Evolutionary conservation across 2,113 vertebrate species (phyloP), one percentile per base, ranked within the genome.

Genomic region (Bagarius yarrelli): DNA sequence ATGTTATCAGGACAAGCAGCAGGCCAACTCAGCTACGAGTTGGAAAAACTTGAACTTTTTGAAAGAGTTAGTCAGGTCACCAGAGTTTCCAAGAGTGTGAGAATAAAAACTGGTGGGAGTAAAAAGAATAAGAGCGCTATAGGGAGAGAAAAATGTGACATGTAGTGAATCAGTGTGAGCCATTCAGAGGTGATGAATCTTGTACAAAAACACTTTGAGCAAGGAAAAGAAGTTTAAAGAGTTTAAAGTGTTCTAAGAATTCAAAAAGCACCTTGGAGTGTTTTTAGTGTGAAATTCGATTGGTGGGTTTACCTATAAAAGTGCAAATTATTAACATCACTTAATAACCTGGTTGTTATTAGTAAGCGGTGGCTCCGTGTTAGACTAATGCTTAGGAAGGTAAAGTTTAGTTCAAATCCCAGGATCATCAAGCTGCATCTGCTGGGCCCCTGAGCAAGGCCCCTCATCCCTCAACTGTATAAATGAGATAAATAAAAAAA

Each of bases 1-100:
- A 71, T 52, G 69, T 71, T 71, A 71, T 71, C 69, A 52, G 36
- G 69, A 52, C 47, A 30, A 15, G 34, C 47, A 71, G 44, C 67
- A 52, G 44, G n/a, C 44, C 44, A 27, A 40, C 67, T 50, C 40
- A 1, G 67, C 40, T 50, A 13, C 11, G 69, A 71, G 8, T 30
- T 25, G 1, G 40, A 25, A 8, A 47, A 69, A 47, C 66, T 47
- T 12, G 64, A 13, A 40, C 32, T n/a, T 71, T 50, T 70, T 70
- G 44, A 18, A 69, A n/a, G 36, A 50, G 40, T 27, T 70, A 52
- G 25, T 71, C 69, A 3, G 47, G 69, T 71, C 44, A 27, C 15
- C 25, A 9, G 23, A 52, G 69, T 52, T 30, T 71, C 44, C 14
- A 27, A 50, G 14, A n/a, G 23, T 47, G 34, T n/a, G 44, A 14